Conservation (phyloP, 2,888 invertebrate species). For the Thecophora atra region DNA sequence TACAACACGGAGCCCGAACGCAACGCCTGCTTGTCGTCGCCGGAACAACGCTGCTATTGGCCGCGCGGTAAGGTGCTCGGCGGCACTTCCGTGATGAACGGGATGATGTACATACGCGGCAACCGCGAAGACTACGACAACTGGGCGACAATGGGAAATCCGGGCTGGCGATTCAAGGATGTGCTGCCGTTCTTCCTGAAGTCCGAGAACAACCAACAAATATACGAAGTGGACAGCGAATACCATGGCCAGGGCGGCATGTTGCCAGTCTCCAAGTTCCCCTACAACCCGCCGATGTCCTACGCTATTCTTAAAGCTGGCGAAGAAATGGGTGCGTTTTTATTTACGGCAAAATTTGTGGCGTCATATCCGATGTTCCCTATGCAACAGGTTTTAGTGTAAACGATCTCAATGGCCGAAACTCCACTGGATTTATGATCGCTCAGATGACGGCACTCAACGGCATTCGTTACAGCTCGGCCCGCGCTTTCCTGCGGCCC, state of each 20-base stretch:
- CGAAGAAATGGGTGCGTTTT: slow-evolving; percentile 73
- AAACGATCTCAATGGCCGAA: slow-evolving; percentile 83
- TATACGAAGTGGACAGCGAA: slow-evolving; percentile 77
- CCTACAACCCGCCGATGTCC: slow-evolving; percentile 86
- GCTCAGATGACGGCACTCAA: slow-evolving; percentile 89
- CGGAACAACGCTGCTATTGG: slow-evolving; percentile 77
- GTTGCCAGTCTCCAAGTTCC: slow-evolving; percentile 81
- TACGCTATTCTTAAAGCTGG: slow-evolving; percentile 80
- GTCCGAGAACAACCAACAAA: slow-evolving; percentile 80
- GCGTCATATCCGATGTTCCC: slow-evolving; percentile 11
- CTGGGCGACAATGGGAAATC: slow-evolving; percentile 87
- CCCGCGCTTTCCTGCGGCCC: slow-evolving; percentile 84
- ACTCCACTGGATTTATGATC: slow-evolving; percentile 85
- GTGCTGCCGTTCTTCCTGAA: slow-evolving; percentile 90
- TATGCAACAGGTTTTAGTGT: slow-evolving; percentile 72
- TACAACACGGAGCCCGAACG: slow-evolving; percentile 86
- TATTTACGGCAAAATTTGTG: no score
- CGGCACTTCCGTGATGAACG: slow-evolving; percentile 92
- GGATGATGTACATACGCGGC: slow-evolving; percentile 96
- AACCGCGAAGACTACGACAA: slow-evolving; percentile 86
- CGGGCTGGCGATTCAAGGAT: slow-evolving; percentile 89
- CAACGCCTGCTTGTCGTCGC: slow-evolving; percentile 79
- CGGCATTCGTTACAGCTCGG: slow-evolving; percentile 83
- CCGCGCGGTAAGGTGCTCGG: slow-evolving; percentile 89
- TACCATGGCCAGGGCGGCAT: slow-evolving; percentile 83